Base-by-base conservation (phyloP, 2,888 invertebrate genomes). In the Desoria tigrina region DNA sequence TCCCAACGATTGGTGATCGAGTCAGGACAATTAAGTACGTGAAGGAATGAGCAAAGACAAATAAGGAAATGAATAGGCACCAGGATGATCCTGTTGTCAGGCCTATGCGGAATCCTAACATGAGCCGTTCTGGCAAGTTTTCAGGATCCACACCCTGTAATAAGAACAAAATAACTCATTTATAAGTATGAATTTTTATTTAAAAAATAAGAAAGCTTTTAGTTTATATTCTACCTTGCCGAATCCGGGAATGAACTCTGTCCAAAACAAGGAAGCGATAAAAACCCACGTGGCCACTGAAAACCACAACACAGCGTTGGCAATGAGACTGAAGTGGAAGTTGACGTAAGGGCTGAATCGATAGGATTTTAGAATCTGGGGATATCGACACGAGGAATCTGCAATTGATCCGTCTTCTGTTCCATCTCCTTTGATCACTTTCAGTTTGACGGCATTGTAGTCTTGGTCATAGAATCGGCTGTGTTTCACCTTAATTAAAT, bases 161-260 rank as follows among this genome's bases (percentile, higher is more conserved):
- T 21, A 62, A 54, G 7, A 56, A 39, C 50, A 21, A 18, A 39
- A 39, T 11, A 39, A 39, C n/a, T n/a, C n/a, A n/a, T n/a, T n/a
- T n/a, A n/a, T n/a, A n/a, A 39, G 16, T 39, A 11, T 9, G 16
- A 39, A 16, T 39, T 39, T 39, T 11, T 16, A 11, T 39, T 39
- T 39, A 49, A 49, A 21, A 49, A 16, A 24, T 4, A 39, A 39
- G 9, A 39, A 39, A 39, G 9, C 16, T 39, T 11, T 16, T 39
- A 16, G 39, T 16, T 39, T 39, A 16, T 11, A 11, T 39, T 11
- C 16, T 78, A 84, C 84, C 77, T 83, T 81, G 73, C 84, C 84
- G 64, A 84, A 78, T 57, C 81, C 80, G 4, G 59, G 59, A 68
- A 84, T 78, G 42, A 83, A 80, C 77, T 84, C 84, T 23, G 83